Base-by-base conservation (phyloP, 2,797 vertebrate genomes). In the Lacerta viridis region DNA sequence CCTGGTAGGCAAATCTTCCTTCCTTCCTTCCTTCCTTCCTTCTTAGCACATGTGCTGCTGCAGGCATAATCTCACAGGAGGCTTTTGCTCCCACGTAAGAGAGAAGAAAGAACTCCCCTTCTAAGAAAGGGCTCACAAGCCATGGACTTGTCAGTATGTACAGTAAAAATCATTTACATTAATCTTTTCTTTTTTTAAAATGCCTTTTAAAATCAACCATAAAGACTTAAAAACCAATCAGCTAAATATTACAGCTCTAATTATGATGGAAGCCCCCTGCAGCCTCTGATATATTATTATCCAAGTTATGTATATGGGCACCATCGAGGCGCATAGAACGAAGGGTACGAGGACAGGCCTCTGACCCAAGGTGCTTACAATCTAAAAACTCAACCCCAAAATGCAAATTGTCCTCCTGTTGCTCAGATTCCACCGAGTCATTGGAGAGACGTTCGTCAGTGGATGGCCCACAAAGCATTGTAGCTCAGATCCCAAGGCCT, bases 381-480 rank as follows among this genome's bases (percentile, higher is more conserved):
- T 64, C 79, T 81, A 61, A 66, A 55, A 25, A 59, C 61, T 33
- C 3, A 3, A 18, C 55, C 27, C 43, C 3, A 29, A 5, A 61
- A 1, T 39, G 2, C 50, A 11, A 2, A 4, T 8, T 36, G 43
- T 23, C 17, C 23, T 36, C 27, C 59, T 66, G 20, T 27, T 74
- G 8, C 20, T 7, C 23, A 20, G 17, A 39, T 3, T 13, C 25
- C 23, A 17, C 9, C 5, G 17, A 2, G n/a, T 71, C 33, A 13
- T 20, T 2, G 7, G 43, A 25, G n/a, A 72, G 50, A 15, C 6
- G 10, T 33, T 23, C 3, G 0, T 55, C 23, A 9, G 5, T 36
- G 10, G 9, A 36, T 13, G 1, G 17, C 39, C 23, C 18, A 50
- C 0, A 0, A 9, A 20, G 17, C 2, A 11, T 2, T 10, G 2